Evolutionary conservation across 1,140 invertebrate species (phyloP).

Genomic region (Aphis craccivora): DNA sequence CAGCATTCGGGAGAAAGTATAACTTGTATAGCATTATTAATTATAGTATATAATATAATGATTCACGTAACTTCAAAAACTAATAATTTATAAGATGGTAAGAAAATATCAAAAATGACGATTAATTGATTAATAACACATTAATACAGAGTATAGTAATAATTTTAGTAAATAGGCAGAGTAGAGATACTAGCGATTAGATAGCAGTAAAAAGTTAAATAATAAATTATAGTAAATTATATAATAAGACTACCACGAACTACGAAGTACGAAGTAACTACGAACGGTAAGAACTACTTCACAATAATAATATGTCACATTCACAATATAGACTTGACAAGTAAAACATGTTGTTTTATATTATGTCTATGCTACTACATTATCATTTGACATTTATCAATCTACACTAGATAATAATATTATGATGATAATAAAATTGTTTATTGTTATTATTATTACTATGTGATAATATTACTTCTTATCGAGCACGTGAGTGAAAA

Average conservation of each 20-base stretch:
- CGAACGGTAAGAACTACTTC: too few relatives aligned
- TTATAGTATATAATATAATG: not conserved
- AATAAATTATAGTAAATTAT: too few relatives aligned
- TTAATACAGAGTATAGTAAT: too few relatives aligned
- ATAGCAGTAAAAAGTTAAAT: too few relatives aligned
- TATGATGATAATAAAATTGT: not conserved
- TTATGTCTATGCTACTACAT: not conserved
- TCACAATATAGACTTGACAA: too few relatives aligned
- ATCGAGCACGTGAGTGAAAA: not conserved
- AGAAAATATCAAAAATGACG: not conserved
- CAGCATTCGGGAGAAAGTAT: not conserved
- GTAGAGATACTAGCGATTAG: too few relatives aligned
- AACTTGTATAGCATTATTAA: not conserved
- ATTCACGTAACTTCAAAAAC: not conserved
- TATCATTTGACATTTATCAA: not conserved
- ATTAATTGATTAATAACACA: not conserved
- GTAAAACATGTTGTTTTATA: too few relatives aligned
- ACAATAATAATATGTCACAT: too few relatives aligned
- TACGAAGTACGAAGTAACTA: too few relatives aligned
- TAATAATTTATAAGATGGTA: not conserved
- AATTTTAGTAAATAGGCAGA: too few relatives aligned
- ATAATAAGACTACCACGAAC: too few relatives aligned
- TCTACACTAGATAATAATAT: not conserved
- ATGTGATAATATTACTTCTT: not conserved
- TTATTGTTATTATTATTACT: not conserved